A percentile compares a stretch with the other conserved stretches of the same genome.
Conservation (phyloP, 2,797 vertebrate genomes). For the Odontamblyopus rebecca region DNA sequence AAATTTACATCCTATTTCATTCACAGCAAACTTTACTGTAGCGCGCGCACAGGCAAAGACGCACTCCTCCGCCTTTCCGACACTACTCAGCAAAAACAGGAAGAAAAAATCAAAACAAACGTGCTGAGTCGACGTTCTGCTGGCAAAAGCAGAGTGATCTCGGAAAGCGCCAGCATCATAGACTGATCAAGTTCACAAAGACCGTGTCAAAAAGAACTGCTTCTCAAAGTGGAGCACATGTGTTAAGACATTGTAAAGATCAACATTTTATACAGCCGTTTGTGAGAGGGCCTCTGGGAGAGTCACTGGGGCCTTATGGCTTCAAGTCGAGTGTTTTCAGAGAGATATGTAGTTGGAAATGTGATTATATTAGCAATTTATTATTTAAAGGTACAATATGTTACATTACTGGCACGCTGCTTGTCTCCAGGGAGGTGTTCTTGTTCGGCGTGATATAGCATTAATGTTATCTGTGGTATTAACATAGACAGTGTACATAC, state of each 20-base stretch:
- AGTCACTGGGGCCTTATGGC: background rate
- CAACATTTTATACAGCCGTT: background rate
- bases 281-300: too few relatives aligned
- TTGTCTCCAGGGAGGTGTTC: too few relatives aligned
- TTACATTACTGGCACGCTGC: too few relatives aligned
- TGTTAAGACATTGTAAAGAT: background rate
- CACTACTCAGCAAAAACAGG: conserved; percentile 66
- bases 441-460: too few relatives aligned
- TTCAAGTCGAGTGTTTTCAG: background rate
- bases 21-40: conserved; percentile 53
- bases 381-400: too few relatives aligned
- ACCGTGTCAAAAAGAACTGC: conserved; percentile 17
- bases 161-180: conserved; percentile 35
- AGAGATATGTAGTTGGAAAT: background rate
- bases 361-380: background rate
- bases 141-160: conserved; percentile 32
- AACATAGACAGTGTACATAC: too few relatives aligned
- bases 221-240: conserved; percentile 8
- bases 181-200: conserved; percentile 29
- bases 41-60: conserved; percentile 28
- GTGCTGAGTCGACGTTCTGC: conserved; percentile 58
- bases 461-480: too few relatives aligned
- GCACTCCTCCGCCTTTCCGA: conserved; percentile 37
- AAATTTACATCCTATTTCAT: conserved; percentile 71
- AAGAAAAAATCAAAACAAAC: conserved; percentile 47